These are phyloP conservation scores for Drosophila subquinaria DNA, from an alignment of 2,888 invertebrate species.

Conservation along the genomic window DNA sequence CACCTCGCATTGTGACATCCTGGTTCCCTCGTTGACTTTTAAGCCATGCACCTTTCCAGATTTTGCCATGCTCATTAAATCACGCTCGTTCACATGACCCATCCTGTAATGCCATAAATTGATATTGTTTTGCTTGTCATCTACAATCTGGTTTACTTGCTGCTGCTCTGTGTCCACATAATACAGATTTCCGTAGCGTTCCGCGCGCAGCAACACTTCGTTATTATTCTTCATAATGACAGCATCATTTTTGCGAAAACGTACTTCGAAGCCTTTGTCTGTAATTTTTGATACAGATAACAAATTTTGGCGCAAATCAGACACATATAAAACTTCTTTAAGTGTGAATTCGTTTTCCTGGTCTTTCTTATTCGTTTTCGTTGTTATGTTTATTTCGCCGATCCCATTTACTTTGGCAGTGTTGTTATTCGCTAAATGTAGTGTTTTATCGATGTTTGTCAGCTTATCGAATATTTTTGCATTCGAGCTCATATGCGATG, in stretches of 20 bases:
- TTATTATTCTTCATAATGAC: not conserved
- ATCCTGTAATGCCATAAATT: constrained; percentile 8
- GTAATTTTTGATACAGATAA: not conserved
- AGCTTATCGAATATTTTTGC: no score
- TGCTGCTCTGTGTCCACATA: not conserved
- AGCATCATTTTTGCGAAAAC: not conserved
- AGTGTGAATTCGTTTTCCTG: no score
- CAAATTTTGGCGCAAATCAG: no score
- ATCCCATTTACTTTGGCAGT: no score
- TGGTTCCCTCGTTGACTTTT: not conserved
- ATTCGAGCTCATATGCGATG: no score
- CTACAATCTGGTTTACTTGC: not conserved
- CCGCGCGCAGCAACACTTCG: not conserved
- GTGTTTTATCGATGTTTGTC: no score
- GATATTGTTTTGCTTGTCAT: not conserved
- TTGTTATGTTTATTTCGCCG: no score
- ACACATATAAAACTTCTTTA: no score
- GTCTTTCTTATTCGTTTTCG: no score
- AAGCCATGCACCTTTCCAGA: constrained; percentile 1
- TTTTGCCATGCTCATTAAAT: constrained; percentile 1
- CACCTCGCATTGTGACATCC: not conserved
- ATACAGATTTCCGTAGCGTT: constrained; percentile 1
- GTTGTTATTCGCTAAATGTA: no score
- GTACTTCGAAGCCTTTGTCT: not conserved
- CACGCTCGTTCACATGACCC: constrained; percentile 16